A percentile compares a stretch with the other conserved stretches of the same genome.
Conservation (phyloP, 2,888 invertebrate genomes). For the Leucophenga maculata region DNA sequence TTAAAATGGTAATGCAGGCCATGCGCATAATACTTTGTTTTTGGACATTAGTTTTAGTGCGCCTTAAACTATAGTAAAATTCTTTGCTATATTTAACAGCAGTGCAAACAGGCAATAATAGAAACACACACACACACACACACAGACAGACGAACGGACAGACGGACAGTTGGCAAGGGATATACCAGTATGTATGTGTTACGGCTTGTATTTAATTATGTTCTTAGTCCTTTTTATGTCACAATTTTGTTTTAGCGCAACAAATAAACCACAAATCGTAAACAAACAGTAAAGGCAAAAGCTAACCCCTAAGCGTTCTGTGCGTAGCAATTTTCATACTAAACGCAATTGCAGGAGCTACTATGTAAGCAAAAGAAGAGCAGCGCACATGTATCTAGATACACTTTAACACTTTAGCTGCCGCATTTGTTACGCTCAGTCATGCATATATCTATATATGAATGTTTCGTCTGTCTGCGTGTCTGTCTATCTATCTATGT, state of each 20-base stretch:
- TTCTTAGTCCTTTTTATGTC: constrained; percentile 66
- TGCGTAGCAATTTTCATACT: constrained; percentile 43
- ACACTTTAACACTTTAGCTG: constrained; percentile 18
- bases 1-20: too few species aligned
- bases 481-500: not conserved
- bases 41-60: constrained; percentile 19
- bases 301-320: not conserved
- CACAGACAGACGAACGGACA: not conserved
- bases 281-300: constrained; percentile 18
- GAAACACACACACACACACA: too few species aligned
- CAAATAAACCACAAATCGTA: constrained; percentile 54
- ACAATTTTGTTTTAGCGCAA: constrained; percentile 64
- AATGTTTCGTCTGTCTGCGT: not conserved
- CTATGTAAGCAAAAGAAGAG: not conserved
- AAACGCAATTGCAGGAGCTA: constrained; percentile 36
- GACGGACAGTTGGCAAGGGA: too few species aligned
- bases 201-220: constrained; percentile 59
- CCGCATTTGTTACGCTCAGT: not conserved
- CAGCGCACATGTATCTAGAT: constrained; percentile 4
- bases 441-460: too few species aligned
- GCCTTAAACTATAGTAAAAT: not conserved
- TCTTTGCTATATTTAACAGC: not conserved
- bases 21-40: constrained; percentile 4
- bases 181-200: too few species aligned
- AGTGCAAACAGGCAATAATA: not conserved